phyloP scores from a whole-genome alignment of 2,113 vertebrate species.

The Festucalex cinctus region DNA sequence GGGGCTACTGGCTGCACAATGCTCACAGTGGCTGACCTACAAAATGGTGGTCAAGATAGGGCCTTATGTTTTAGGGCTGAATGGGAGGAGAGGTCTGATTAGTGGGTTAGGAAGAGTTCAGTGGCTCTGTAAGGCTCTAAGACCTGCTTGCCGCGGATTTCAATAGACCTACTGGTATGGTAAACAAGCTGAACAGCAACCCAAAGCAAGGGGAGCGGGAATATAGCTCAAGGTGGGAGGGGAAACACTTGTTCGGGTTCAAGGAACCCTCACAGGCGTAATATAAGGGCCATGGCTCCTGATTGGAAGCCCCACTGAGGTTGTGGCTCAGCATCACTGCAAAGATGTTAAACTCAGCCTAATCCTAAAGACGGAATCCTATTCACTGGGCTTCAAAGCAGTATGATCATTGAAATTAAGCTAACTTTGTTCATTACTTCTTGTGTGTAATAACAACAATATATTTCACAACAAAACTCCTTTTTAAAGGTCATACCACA shows the following conservation, averaged over 20 bases:
- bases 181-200: slow-evolving; percentile 58
- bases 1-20: slow-evolving; percentile 65
- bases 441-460: too few species aligned
- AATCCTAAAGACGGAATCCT: slow-evolving; percentile 32
- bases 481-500: too few species aligned
- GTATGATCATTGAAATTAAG: too few species aligned
- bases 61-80: slow-evolving; percentile 69
- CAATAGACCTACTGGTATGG: slow-evolving; percentile 64
- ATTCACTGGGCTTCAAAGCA: neutral
- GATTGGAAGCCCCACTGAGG: slow-evolving; percentile 46
- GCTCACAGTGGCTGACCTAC: slow-evolving; percentile 72
- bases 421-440: too few species aligned
- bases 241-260: slow-evolving; percentile 68
- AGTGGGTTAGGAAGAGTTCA: slow-evolving; percentile 73
- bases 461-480: too few species aligned
- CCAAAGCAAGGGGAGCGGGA: slow-evolving; percentile 52
- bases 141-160: slow-evolving; percentile 55
- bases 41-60: slow-evolving; percentile 77
- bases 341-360: slow-evolving; percentile 59
- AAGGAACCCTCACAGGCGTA: slow-evolving; percentile 59
- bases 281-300: slow-evolving; percentile 59
- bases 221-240: slow-evolving; percentile 54
- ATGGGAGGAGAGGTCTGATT: slow-evolving; percentile 75
- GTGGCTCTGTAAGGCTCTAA: slow-evolving; percentile 59
- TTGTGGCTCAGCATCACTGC: slow-evolving; percentile 34